Evolutionary conservation across 2,113 vertebrate species (phyloP).

Genomic region (Dryoscopus gambensis): DNA sequence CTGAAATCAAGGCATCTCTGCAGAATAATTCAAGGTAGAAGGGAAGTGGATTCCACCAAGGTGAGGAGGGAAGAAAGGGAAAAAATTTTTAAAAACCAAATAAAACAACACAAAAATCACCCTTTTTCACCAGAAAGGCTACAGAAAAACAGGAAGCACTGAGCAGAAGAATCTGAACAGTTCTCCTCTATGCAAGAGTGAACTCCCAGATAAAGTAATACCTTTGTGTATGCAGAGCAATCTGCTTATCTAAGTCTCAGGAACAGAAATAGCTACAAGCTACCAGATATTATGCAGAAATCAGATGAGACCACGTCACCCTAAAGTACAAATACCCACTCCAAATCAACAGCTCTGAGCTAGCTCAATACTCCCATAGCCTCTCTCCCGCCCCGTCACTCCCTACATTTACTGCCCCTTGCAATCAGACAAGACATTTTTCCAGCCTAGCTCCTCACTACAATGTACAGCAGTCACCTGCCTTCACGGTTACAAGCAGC

Average conservation of each 20-base stretch:
- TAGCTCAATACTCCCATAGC: neutral
- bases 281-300: neutral
- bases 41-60: neutral
- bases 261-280: neutral
- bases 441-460: neutral
- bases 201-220: neutral
- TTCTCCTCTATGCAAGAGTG: neutral
- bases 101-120: neutral
- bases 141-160: neutral
- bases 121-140: neutral
- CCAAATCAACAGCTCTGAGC: neutral
- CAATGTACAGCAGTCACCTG: neutral
- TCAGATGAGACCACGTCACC: neutral
- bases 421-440: neutral
- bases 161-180: neutral
- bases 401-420: neutral
- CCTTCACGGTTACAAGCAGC: neutral
- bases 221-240: neutral
- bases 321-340: neutral
- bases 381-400: neutral
- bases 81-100: neutral
- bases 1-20: neutral
- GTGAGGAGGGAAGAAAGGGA: accelerated
- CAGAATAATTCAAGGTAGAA: neutral
- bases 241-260: neutral